Evolutionary conservation across 2,888 invertebrate genomes (phyloP).

Genomic region (Platynereis dumerilii): DNA sequence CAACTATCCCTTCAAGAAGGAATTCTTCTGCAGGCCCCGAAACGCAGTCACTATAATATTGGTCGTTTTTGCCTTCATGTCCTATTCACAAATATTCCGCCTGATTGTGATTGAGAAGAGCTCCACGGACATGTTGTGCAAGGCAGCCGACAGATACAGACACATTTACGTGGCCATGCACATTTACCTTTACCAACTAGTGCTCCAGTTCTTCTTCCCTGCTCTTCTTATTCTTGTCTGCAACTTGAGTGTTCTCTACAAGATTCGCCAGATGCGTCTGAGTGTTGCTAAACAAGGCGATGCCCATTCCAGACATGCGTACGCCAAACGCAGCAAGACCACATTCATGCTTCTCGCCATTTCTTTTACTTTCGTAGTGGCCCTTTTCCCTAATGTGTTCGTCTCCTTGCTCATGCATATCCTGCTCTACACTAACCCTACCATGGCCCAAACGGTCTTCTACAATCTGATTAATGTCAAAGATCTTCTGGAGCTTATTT

Average conservation of each 20-base stretch:
- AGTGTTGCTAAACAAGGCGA: conserved; percentile 16
- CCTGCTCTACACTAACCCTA: conserved; percentile 31
- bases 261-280: conserved; percentile 41
- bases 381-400: conserved; percentile 46
- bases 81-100: conserved; percentile 52
- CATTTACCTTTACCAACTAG: conserved; percentile 51
- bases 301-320: conserved; percentile 3
- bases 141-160: conserved; percentile 27
- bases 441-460: conserved; percentile 31
- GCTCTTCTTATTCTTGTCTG: conserved; percentile 49
- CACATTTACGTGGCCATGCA: conserved; percentile 46
- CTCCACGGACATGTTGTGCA: conserved; percentile 20
- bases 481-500: conserved; percentile 42
- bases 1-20: conserved; percentile 53
- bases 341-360: conserved; percentile 51
- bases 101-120: conserved; percentile 44
- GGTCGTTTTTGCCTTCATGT: conserved; percentile 44
- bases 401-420: conserved; percentile 45
- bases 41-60: conserved; percentile 49
- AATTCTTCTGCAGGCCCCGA: conserved; percentile 45
- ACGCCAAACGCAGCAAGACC: conserved; percentile 40
- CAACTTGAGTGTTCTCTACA: conserved; percentile 49
- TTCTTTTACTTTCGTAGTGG: conserved; percentile 48
- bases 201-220: conserved; percentile 49
- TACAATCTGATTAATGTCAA: conserved; percentile 37